Evolutionary conservation across 2,888 invertebrate genomes (phyloP), one percentile per base, ranked within the genome.

Genomic region (Chironomus riparius): DNA sequence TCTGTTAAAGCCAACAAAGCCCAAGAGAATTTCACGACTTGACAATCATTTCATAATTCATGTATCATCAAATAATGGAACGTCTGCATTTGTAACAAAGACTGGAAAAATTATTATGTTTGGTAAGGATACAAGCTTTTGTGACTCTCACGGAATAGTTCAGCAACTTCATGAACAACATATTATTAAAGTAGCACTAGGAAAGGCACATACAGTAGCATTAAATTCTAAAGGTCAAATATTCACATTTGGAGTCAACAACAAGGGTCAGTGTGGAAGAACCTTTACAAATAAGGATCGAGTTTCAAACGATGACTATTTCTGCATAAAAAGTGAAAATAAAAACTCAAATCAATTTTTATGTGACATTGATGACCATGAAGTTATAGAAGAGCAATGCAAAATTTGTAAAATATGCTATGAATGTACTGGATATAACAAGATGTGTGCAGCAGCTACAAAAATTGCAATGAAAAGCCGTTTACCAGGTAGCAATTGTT

Each of bases 231-330:
- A 92, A 81, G 98, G 98, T 0, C 91, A 92, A 79, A 90, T 98
- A 3, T 97, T 92, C 82, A 96, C 98, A 0, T 97, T 98, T 83
- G 98, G 98, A 4, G 92, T 98, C 78, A 98, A 98, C 84, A 98
- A 98, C 83, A 96, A 97, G 83, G 97, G 97, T 0, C 98, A 98
- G 82, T 98, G 98, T 84, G 98, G 98, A 4, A 86, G 97, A 78
- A 94, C 94, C 79, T 93, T 92, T 80, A 85, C 87, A 56, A 86
- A 87, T 78, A 85, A 86, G 15, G 74, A 74, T 38, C 62, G 62
- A n/a, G 48, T 24, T 0, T 87, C 87, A 82, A 89, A 89, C 82
- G 88, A 88, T 86, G 81, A 84, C 84, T 73, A 47, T 68, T 75
- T 76, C 68, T 68, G 56, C 70, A 77, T 50, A 24, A 77, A 50